Evolutionary conservation across 2,797 vertebrate species (phyloP).

Genomic region (Pseudochirops corinnae): DNA sequence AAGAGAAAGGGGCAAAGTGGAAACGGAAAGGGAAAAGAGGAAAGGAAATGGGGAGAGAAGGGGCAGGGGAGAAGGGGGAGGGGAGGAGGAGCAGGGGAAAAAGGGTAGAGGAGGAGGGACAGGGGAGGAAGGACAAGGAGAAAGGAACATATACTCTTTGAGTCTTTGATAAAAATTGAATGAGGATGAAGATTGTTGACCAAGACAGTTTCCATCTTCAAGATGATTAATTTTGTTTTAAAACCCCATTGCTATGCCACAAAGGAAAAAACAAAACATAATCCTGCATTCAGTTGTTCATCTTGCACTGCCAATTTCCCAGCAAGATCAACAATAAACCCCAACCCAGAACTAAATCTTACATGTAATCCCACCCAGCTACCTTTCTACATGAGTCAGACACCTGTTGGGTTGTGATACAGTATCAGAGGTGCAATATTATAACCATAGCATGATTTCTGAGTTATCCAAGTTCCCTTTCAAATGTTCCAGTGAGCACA

Average conservation of each 20-base stretch:
- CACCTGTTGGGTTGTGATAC: background rate
- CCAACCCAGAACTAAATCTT: background rate
- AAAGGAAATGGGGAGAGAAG: no score
- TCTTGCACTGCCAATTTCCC: background rate
- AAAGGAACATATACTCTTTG: background rate
- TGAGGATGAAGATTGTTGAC: background rate
- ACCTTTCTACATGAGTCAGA: background rate
- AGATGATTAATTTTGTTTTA: conserved; percentile 19
- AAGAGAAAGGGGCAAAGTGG: background rate
- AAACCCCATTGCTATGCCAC: background rate
- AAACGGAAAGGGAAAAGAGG: no score
- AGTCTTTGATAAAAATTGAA: background rate
- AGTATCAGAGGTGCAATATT: background rate
- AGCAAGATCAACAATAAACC: background rate
- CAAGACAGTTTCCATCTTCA: background rate
- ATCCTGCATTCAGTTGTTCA: background rate
- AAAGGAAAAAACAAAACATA: conserved; percentile 4
- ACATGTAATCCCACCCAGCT: rapidly evolving
- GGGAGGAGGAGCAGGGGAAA: no score
- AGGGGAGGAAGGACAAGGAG: no score
- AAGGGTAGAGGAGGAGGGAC: no score
- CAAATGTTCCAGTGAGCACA: background rate
- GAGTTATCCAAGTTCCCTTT: background rate
- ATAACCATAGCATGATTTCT: background rate
- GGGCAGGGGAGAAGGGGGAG: background rate